Base-by-base conservation (phyloP, 2,888 invertebrate species). In the Adelognathus sp. region DNA sequence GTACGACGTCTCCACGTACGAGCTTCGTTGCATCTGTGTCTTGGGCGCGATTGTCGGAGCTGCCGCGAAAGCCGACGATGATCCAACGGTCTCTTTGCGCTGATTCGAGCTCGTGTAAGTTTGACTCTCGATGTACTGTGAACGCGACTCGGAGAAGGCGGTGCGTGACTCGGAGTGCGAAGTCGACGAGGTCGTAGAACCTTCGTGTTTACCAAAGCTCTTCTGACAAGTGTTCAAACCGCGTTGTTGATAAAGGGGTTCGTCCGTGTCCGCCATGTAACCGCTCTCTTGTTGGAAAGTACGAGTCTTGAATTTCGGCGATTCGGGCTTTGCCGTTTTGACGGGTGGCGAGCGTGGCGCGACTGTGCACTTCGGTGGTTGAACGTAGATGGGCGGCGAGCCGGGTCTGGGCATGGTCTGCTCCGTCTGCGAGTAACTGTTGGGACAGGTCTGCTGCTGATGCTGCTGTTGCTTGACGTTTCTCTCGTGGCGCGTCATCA, bases 211-310 rank as follows among this genome's bases (percentile, higher is more conserved):
- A 0, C 85, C 86, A 41, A 88, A 86, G 60, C 74, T 86, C 76
- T 82, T 87, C 50, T 88, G 87, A 76, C 76, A 58, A 3, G 73
- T 79, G 2, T 78, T 75, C 7, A 52, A 70, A 0, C 71, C 71
- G 39, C 74, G 58, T 21, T 79, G 82, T 46, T 90, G 88, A 9
- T 87, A 89, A 14, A 93, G 92, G 1, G 94, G 94, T 83, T 95
- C 95, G 82, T 95, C 95, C 0, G 95, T 95, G 85, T 95, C 95
- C 1, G 95, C 95, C 91, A 94, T 94, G 85, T 95, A 95, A 9
- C 95, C 95, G 84, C 94, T 94, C 76, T 94, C 94, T 77, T 90
- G 87, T 24, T 92, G 90, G 63, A 92, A 90, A 31, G 87, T 86
- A 85, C 93, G 93, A 64, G 91, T 90, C 85, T 93, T 94, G 14